These are phyloP conservation scores for Capitulum mitella DNA, from an alignment of 2,888 invertebrate species.

Conservation along the genomic window DNA sequence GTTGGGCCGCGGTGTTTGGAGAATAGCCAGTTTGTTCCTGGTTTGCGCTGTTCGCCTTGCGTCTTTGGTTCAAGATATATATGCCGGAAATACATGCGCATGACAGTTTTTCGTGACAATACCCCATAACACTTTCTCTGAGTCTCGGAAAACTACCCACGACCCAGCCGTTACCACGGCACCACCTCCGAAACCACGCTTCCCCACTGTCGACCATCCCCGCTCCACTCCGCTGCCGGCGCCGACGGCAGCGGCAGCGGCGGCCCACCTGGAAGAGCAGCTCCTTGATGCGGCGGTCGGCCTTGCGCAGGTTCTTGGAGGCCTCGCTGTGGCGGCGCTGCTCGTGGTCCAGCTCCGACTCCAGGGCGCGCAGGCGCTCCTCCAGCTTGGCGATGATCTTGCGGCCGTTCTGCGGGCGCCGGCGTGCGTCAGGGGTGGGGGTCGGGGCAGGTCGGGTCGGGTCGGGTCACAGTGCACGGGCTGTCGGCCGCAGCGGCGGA, in stretches of 20 bases:
- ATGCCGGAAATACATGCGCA: no score
- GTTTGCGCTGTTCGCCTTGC: no score
- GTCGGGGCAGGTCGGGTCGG: background rate
- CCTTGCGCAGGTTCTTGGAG: slow-evolving; percentile 50
- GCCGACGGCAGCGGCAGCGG: no score
- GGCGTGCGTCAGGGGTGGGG: no score
- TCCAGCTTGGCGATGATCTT: slow-evolving; percentile 53
- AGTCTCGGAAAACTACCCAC: no score
- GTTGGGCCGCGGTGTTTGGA: background rate
- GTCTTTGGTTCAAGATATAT: no score
- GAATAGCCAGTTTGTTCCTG: background rate
- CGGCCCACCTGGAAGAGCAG: slow-evolving; percentile 37
- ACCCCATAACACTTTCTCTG: no score
- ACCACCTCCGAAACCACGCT: no score
- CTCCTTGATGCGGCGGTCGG: slow-evolving; percentile 51
- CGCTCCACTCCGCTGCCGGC: no score
- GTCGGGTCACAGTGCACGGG: background rate
- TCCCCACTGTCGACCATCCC: no score
- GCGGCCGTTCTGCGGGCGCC: slow-evolving; percentile 43
- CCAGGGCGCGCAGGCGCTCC: slow-evolving; percentile 44
- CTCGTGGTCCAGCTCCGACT: slow-evolving; percentile 51
- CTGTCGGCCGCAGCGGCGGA: background rate
- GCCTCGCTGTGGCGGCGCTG: slow-evolving; percentile 51
- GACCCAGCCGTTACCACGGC: no score
- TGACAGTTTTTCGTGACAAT: no score